Base-by-base conservation (phyloP, 1,140 invertebrate genomes). In the Plodia interpunctella region DNA sequence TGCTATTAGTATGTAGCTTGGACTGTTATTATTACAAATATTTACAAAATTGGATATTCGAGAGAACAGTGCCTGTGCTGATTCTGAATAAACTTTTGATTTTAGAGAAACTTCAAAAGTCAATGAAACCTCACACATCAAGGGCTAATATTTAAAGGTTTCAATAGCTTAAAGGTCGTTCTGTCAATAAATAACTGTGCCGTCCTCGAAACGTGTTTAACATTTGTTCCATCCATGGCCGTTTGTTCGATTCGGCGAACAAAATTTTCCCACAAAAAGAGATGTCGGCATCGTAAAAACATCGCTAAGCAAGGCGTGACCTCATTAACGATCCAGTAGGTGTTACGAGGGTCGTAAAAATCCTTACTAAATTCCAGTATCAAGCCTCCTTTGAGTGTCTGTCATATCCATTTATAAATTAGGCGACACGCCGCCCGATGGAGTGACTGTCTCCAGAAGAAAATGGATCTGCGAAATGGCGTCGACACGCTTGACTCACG, bases 311-410 rank as follows among this genome's bases (percentile, higher is more conserved):
- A 57, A 60, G 58, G 57, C 60, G 59, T 54, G 65, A 67, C 63
- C 60, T 71, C 69, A 71, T 71, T 68, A 63, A 61, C 20, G 57
- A 49, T 49, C 51, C 51, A 54, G 62, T 52, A 63, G 64, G 53
- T 61, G 68, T 58, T 57, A 63, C 61, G 61, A 57, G 60, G 56
- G 56, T 61, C 65, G 60, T 67, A 67, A 71, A 64, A 65, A 64
- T 61, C 55, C 55, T 53, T 59, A 69, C 55, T 64, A 64, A 71
- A 66, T 66, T 65, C 54, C 57, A 57, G 61, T 60, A 64, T 65
- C 66, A 68, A 61, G 64, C 44, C 55, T 53, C 60, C 49, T 52
- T 53, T 57, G 60, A 60, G 59, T 54, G 35, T 55, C 59, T 60
- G 59, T 55, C 59, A 62, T 57, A 62, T 57, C 61, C 61, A 63